Evolutionary conservation across 2,113 vertebrate genomes (phyloP).

Genomic region (Hemibagrus wyckioides): DNA sequence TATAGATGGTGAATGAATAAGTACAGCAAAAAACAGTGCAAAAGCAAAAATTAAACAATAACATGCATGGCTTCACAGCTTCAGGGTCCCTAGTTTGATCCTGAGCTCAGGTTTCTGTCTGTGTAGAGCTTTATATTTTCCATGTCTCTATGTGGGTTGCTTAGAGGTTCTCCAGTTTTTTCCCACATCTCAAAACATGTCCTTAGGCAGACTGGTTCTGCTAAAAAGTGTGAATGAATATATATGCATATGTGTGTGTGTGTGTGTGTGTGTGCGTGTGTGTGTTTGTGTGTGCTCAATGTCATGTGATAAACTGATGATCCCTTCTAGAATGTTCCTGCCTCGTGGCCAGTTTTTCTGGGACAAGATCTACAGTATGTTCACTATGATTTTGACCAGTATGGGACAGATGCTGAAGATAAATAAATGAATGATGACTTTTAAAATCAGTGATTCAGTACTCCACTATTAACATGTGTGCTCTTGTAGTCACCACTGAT

Average conservation of each 20-base stretch:
- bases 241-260: background rate
- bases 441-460: background rate
- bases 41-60: background rate
- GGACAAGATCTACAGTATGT: background rate
- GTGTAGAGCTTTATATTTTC: background rate
- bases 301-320: background rate
- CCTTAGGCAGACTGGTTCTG: background rate
- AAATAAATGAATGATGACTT: background rate
- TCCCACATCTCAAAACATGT: background rate
- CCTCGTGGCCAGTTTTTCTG: background rate
- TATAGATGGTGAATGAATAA: background rate
- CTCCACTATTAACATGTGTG: background rate
- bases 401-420: background rate
- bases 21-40: background rate
- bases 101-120: background rate
- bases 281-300: background rate
- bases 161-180: background rate
- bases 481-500: background rate
- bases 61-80: background rate
- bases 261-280: too few species aligned
- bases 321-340: background rate
- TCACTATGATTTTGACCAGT: background rate
- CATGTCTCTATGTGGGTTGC: background rate
- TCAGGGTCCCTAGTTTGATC: background rate
- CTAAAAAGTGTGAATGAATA: background rate